These are phyloP conservation scores for Agrilus planipennis DNA, from an alignment of 1,140 invertebrate genomes.

Conservation along the genomic window DNA sequence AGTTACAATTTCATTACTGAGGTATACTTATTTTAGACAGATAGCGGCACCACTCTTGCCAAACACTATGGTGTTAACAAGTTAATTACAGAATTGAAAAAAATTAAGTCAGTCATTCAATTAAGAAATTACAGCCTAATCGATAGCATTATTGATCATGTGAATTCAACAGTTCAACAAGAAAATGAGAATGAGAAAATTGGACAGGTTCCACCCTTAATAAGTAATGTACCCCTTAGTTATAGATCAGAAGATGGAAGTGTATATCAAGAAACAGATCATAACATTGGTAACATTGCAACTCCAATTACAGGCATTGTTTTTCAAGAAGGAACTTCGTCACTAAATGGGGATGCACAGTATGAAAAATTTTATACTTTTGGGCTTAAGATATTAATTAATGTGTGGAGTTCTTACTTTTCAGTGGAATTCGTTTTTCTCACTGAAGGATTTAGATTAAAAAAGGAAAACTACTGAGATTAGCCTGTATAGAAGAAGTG, in stretches of 20 bases:
- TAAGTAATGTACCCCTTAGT: conserved; percentile 24
- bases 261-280: no score
- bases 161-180: not conserved
- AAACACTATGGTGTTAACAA: conserved; percentile 18
- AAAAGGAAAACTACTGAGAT: no score
- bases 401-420: no score
- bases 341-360: no score
- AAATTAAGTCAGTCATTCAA: conserved; percentile 20
- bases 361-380: no score
- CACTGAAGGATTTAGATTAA: no score
- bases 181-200: not conserved
- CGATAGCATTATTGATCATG: conserved; percentile 13
- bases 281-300: conserved; percentile 19
- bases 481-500: no score
- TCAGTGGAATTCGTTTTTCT: no score
- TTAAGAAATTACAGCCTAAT: conserved; percentile 13
- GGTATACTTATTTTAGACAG: conserved; percentile 17
- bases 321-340: no score
- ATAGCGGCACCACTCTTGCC: conserved; percentile 19
- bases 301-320: conserved; percentile 24
- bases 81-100: conserved; percentile 18
- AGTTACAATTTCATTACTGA: not conserved
- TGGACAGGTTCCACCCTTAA: conserved; percentile 18
- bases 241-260: conserved; percentile 13
- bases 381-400: no score